Base-by-base conservation (phyloP, 1,140 invertebrate genomes). In the Asobara japonica region DNA sequence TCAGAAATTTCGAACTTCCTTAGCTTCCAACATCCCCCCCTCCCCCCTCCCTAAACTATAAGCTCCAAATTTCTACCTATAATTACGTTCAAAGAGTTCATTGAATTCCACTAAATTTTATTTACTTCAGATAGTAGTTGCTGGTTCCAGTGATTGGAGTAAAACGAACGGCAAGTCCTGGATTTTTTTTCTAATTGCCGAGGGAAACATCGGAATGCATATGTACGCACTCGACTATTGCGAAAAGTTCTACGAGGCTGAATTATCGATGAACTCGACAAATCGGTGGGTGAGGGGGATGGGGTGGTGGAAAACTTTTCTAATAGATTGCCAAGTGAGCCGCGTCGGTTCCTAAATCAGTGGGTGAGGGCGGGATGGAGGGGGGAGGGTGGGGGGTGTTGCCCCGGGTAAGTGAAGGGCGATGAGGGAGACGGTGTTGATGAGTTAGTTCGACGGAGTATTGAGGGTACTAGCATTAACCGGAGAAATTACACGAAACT, bases 291-390 rank as follows among this genome's bases (percentile, higher is more conserved):
- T 20, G 36, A 45, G 10, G 6, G 41, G n/a, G n/a, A 45, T 5
- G 13, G 41, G n/a, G 10, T 5, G 5, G n/a, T 16, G 25, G 45
- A 70, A 70, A n/a, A n/a, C 56, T 71, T 71, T 64, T 64, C 61
- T 62, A 71, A 71, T 65, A 48, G 69, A 71, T 71, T 48, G 61
- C 4, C 8, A n/a, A 33, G 61, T 29, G 22, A 64, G 20, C 56
- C 69, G 22, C 33, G 31, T 29, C 61, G 36, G 10, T 38, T 56
- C 13, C 48, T 70, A 70, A 70, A 65, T 64, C 61, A 71, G 29
- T 64, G 38, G 60, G 30, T n/a, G n/a, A n/a, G n/a, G n/a, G n/a
- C n/a, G n/a, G n/a, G n/a, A n/a, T n/a, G n/a, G n/a, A n/a, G n/a
- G n/a, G n/a, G n/a, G n/a, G n/a, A n/a, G 51, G 31, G 13, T 62